Evolutionary conservation across 2,888 invertebrate genomes (phyloP).

Genomic region (Zhengitettix transpicula): DNA sequence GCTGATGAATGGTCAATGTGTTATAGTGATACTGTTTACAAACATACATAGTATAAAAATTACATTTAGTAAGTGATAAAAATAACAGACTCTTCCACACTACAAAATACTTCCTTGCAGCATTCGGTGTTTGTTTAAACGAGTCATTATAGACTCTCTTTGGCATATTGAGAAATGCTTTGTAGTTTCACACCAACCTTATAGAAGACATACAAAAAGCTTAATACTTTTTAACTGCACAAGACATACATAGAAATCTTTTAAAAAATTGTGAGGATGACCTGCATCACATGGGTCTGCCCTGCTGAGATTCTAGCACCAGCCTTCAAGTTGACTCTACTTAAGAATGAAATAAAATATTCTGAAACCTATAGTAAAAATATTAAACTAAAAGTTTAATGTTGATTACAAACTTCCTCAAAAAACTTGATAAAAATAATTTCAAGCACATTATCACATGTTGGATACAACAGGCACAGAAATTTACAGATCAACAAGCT

Average conservation of each 20-base stretch:
- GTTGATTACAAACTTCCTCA: not conserved
- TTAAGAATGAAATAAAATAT: not conserved
- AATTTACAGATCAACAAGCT: no score
- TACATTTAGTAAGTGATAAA: not conserved
- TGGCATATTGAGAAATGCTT: not conserved
- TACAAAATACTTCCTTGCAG: not conserved
- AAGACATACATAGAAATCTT: not conserved
- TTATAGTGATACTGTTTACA: not conserved
- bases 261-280: not conserved
- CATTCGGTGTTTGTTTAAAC: not conserved
- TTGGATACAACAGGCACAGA: no score
- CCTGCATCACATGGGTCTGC: not conserved
- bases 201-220: not conserved
- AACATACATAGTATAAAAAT: not conserved
- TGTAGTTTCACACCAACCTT: not conserved
- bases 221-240: not conserved
- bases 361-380: not conserved
- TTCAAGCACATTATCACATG: no score
- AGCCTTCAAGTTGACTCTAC: not conserved
- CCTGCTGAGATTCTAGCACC: not conserved
- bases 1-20: no score
- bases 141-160: not conserved
- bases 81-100: not conserved
- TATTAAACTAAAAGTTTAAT: not conserved
- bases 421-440: no score